Evolutionary conservation across 2,797 vertebrate genomes (phyloP), one percentile per base, ranked within the genome.

Genomic region (Microchirus variegatus): DNA sequence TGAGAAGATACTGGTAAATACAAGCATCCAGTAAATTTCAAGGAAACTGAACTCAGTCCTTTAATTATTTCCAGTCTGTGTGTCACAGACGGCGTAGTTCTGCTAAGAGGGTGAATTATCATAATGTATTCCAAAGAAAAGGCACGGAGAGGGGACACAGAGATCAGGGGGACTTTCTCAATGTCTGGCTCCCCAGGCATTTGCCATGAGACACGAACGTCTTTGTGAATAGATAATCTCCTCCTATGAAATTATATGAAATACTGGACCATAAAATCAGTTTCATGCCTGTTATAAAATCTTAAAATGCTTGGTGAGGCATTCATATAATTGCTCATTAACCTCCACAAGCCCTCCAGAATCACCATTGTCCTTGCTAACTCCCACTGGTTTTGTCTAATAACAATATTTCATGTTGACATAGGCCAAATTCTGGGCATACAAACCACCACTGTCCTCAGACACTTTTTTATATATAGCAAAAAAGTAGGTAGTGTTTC

Each of bases 291-390:
- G 80, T 91, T 91, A 87, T 90, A 89, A 92, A 91, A 87, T 78
- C 83, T 82, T 86, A 88, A 90, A 91, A 90, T 84, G 90, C 88
- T 90, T 90, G 86, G 83, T 85, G 84, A 89, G 84, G 86, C 89
- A 87, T 87, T 89, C 81, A 63, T 88, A 87, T 89, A 92, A 90
- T 90, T 90, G 90, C 83, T 91, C 90, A 92, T 91, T 91, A 92
- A 91, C 89, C 90, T 92, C 85, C 82, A 87, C 53, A 53, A 82
- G 82, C 79, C 86, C 85, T 86, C 75, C 77, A 81, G 66, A 82
- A 89, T 70, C 79, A 84, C 81, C 75, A 81, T 80, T 89, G 90
- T 90, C 88, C 88, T 90, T 87, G 81, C 75, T 82, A 84, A 79
- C 80, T 89, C 84, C 84, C 88, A 78, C 73, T 70, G 82, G 75